Base-by-base conservation (phyloP, 2,888 invertebrate species). In the Apamea epomidion region DNA sequence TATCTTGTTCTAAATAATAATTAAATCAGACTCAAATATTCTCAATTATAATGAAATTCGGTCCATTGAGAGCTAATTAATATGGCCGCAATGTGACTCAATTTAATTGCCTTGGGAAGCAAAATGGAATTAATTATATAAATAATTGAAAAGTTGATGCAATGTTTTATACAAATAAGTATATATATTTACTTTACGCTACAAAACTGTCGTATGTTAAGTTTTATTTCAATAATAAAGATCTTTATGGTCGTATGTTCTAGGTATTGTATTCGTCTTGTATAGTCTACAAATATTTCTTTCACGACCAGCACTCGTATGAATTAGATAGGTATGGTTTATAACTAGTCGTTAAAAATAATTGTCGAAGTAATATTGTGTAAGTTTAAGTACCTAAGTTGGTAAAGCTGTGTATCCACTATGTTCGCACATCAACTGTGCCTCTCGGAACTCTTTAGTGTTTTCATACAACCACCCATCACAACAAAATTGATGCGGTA, bases 341-440 rank as follows among this genome's bases (percentile, higher is more conserved):
- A 68, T 65, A 81, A 85, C 85, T 83, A 85, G 86, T 85, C 81
- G 83, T 48, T 77, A 58, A 78, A 71, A 77, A 73, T 83, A 80
- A 67, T 81, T 51, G 70, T 54, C 25, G 6, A 64, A 60, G 25
- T 77, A 74, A 51, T 60, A 60, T 69, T 32, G 37, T 37, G 14
- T 69, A 60, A 29, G 21, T 54, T 8, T 8, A 54, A 48, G 48
- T 48, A 48, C 48, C 21, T 21, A 25, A 54, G n/a, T 69, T 83
- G 48, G 51, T 45, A 29, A 77, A 60, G 76, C 14, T 73, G 72
- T 8, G 6, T 60, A n/a, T 60, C 18, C 18, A 32, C 45, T 16
- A 60, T 10, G 14, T 32, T 60, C 5, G 18, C 14, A 0, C 3
- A 32, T 0, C 18, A 60, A 76, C 54, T 37, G 8, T 58, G 12